Conservation (phyloP, 2,888 invertebrate species). For the Oasisia sp. region DNA sequence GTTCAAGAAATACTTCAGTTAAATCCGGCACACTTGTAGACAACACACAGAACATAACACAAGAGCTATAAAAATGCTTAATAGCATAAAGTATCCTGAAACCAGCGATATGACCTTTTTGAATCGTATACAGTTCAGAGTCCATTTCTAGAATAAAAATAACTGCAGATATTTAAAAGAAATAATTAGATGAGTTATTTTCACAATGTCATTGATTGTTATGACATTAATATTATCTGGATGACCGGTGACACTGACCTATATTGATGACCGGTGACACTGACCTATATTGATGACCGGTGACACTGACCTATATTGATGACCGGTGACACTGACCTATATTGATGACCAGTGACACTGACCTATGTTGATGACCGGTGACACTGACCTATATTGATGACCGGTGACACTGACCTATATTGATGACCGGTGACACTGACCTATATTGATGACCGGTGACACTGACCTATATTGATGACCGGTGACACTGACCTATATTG, state of each 20-base stretch:
- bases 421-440: slow-evolving; percentile 91
- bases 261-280: slow-evolving; percentile 99
- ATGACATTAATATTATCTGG: no score
- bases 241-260: slow-evolving; percentile 65
- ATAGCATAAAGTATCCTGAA: neutral
- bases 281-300: slow-evolving; percentile 95
- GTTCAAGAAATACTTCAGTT: no score
- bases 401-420: slow-evolving; percentile 92
- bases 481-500: slow-evolving; percentile 93
- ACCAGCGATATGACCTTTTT: neutral
- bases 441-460: slow-evolving; percentile 99
- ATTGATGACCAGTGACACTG: slow-evolving; percentile 93
- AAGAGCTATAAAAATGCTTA: neutral
- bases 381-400: slow-evolving; percentile 94
- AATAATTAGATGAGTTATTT: no score
- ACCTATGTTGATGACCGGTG: slow-evolving; percentile 98
- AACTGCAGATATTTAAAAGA: no score
- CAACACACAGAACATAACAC: no score
- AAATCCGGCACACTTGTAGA: no score
- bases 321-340: slow-evolving; percentile 92
- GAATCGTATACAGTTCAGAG: no score
- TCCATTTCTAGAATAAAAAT: no score
- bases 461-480: slow-evolving; percentile 94
- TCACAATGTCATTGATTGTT: no score
- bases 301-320: slow-evolving; percentile 94